Evolutionary conservation across 1,140 invertebrate genomes (phyloP).

Genomic region (Lucilia cuprina): DNA sequence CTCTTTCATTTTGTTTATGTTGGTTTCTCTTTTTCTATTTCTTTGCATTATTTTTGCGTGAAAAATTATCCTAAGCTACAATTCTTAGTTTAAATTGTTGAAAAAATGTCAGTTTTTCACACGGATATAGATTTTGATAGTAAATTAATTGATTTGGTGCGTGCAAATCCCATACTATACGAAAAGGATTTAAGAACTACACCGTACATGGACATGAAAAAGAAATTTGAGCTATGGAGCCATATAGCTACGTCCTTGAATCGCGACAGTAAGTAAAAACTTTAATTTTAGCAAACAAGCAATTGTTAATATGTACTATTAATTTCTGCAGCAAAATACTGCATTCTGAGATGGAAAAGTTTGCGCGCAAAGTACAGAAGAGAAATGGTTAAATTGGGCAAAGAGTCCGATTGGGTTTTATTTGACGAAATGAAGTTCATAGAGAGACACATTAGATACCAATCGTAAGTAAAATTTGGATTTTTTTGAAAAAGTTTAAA

Average conservation of each 20-base stretch:
- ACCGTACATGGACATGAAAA: conserved; percentile 48
- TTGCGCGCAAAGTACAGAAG: conserved; percentile 44
- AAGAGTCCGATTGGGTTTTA: conserved; percentile 48
- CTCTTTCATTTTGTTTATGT: background rate
- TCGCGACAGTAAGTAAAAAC: conserved; percentile 47
- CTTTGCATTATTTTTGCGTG: background rate
- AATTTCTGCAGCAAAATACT: conserved; percentile 42
- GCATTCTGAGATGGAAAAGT: conserved; percentile 51
- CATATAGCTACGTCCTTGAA: conserved; percentile 50
- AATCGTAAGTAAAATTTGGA: conserved; percentile 1
- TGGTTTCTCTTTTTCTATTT: background rate
- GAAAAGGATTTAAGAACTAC: conserved; percentile 43
- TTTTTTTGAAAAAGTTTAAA: background rate
- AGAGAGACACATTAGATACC: conserved; percentile 38
- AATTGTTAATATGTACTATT: no score
- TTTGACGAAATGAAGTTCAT: conserved; percentile 48
- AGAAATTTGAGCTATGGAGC: conserved; percentile 48
- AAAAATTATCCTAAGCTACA: background rate
- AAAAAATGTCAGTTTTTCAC: background rate
- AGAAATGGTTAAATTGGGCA: conserved; percentile 44
- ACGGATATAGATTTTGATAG: conserved; percentile 41
- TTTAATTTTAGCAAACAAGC: background rate
- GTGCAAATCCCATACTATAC: conserved; percentile 49
- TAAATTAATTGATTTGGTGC: conserved; percentile 48
- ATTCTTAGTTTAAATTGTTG: background rate